Conservation (phyloP, 1,140 invertebrate genomes). For the Polypedilum vanderplanki region DNA sequence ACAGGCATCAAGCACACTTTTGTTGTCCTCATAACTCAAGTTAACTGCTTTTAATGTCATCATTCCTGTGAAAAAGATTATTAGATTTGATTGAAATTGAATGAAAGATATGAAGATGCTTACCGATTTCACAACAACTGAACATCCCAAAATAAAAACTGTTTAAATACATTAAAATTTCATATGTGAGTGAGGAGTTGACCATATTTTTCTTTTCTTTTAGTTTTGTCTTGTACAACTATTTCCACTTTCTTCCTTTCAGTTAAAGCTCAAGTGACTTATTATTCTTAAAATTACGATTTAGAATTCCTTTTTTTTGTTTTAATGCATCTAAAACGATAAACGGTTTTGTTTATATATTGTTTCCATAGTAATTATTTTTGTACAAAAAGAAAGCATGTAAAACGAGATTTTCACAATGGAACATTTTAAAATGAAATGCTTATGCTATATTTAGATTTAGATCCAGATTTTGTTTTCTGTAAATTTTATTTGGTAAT, state of each 20-base stretch:
- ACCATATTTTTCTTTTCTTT: constrained; percentile 47
- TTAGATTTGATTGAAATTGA: neutral
- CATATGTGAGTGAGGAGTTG: constrained; percentile 67
- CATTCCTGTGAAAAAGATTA: constrained; percentile 45
- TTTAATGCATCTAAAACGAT: neutral
- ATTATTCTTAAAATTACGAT: neutral
- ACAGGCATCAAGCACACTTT: constrained; percentile 66
- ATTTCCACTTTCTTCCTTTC: neutral
- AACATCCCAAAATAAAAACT: constrained; percentile 81
- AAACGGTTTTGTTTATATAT: neutral
- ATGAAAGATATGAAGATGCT: neutral
- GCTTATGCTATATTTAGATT: constrained; percentile 13
- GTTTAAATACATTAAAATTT: constrained; percentile 72
- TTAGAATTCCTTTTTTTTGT: neutral
- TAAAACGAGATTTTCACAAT: neutral
- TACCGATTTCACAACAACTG: constrained; percentile 62
- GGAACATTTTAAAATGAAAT: neutral
- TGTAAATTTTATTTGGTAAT: constrained; percentile 41
- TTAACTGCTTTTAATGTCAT: constrained; percentile 69
- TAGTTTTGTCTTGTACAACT: neutral
- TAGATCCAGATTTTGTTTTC: neutral
- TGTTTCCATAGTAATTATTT: neutral
- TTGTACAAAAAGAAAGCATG: neutral
- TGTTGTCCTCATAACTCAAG: constrained; percentile 63
- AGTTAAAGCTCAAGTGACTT: neutral